Evolutionary conservation across 1,140 invertebrate species (phyloP).

Genomic region (Brachionus rubens): DNA sequence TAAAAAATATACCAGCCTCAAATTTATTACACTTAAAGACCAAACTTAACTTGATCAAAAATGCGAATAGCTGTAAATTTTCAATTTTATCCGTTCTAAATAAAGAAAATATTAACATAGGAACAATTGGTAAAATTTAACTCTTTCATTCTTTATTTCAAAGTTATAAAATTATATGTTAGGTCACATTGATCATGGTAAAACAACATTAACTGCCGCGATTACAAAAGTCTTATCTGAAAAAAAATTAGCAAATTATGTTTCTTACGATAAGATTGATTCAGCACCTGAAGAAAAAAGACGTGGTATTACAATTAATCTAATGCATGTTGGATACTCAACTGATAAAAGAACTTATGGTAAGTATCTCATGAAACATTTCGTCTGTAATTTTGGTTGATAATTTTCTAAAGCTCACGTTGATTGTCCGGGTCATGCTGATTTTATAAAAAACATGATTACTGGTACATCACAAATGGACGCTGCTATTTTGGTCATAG

Average conservation of each 20-base stretch:
- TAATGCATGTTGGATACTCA: constrained; percentile 84
- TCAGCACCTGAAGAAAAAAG: constrained; percentile 87
- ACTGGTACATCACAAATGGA: constrained; percentile 99
- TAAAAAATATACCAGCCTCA: neutral
- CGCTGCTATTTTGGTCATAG: constrained; percentile 94
- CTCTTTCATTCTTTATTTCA: neutral
- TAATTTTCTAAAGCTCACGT: constrained; percentile 69
- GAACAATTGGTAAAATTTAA: constrained; percentile 23
- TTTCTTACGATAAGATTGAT: constrained; percentile 88
- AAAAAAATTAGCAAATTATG: constrained; percentile 66
- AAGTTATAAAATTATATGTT: neutral
- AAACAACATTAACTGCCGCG: constrained; percentile 94
- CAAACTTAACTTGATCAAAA: neutral
- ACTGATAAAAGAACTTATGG: constrained; percentile 70
- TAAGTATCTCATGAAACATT: neutral
- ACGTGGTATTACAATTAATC: constrained; percentile 94
- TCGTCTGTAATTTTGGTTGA: too few relatives aligned
- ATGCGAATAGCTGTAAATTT: neutral
- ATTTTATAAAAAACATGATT: constrained; percentile 99
- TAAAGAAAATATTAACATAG: constrained; percentile 45
- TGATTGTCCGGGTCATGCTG: constrained; percentile 79
- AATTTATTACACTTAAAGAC: neutral
- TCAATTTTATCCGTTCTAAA: constrained; percentile 7
- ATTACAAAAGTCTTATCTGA: constrained; percentile 70
- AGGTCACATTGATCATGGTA: constrained; percentile 96